A percentile compares a stretch with the other conserved stretches of the same genome.
Evolutionary conservation across 2,797 vertebrate species (phyloP).

Genomic region (Gambusia yucatana): DNA sequence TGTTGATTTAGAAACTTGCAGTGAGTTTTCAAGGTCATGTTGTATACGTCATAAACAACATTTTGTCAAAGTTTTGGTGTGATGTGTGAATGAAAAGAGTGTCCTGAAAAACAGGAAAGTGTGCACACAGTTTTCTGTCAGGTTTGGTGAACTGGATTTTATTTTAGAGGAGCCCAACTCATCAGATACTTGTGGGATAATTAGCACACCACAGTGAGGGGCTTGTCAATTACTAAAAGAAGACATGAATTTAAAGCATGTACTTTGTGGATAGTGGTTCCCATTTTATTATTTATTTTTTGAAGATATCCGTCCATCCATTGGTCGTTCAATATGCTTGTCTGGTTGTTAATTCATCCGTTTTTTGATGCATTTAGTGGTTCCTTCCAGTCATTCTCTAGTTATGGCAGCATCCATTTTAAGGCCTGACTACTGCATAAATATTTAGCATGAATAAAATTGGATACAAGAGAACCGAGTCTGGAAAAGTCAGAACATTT

Average conservation of each 20-base stretch:
- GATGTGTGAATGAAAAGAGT: neutral
- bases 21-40: neutral
- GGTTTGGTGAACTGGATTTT: neutral
- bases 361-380: neutral
- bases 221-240: neutral
- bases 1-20: neutral
- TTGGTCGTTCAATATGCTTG: neutral
- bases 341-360: neutral
- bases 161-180: neutral
- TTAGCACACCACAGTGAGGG: neutral
- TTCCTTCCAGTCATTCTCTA: neutral
- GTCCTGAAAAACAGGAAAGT: neutral
- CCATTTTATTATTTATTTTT: neutral
- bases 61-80: neutral
- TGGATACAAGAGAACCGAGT: neutral
- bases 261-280: neutral
- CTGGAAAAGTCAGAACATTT: neutral
- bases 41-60: neutral
- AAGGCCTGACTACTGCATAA: neutral
- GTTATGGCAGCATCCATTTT: neutral
- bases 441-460: neutral
- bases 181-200: neutral
- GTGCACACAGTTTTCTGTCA: neutral
- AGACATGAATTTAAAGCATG: slow-evolving; percentile 2
- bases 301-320: neutral